Base-by-base conservation (phyloP, 2,797 vertebrate genomes). In the Parambassis ranga region DNA sequence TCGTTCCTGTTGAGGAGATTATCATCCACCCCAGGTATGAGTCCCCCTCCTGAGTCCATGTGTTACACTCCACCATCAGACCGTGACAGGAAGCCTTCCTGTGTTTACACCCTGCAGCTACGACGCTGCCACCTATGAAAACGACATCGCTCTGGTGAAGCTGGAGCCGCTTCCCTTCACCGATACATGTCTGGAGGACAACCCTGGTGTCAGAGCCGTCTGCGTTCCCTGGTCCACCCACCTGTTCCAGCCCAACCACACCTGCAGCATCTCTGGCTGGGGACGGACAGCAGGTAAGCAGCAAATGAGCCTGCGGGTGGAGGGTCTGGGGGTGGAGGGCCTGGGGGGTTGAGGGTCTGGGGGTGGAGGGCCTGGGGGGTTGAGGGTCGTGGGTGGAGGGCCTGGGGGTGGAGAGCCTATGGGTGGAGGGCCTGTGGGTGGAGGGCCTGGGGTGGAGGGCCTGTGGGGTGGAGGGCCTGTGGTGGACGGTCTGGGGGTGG, bases 111-210 rank as follows among this genome's bases (percentile, higher is more conserved):
- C 14, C 37, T 35, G 32, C 67, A 91, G 89, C 0, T 98, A 93
- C 48, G 79, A 92, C 2, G 26, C 90, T 0, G 7, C 2, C 27
- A 94, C 79, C 0, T 96, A 95, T 0, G 74, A 94, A 84, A 97
- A 99, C 14, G 97, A 99, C 90, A 98, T 99, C 13, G 96, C 97
- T 38, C 86, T 99, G 83, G 32, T 99, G 32, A 71, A 95, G 81
- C 68, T 98, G 65, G 19, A 77, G 77, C 84, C 84, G n/a, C 66
- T 51, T 0, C 71, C 7, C 0, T 4, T 7, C 0, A 4, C 2
- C 0, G 14, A 65, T 0, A 6, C 26, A 2, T 94, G 88, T 53
- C 4, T 97, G 68, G 1, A 2, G 1, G 52, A 71, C 18, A 90
- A 47, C 37, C 75, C 58, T 0, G 69, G 92, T 0, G 8, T 93